Conservation (phyloP, 2,113 vertebrate species). For the Thomomys bottae region DNA sequence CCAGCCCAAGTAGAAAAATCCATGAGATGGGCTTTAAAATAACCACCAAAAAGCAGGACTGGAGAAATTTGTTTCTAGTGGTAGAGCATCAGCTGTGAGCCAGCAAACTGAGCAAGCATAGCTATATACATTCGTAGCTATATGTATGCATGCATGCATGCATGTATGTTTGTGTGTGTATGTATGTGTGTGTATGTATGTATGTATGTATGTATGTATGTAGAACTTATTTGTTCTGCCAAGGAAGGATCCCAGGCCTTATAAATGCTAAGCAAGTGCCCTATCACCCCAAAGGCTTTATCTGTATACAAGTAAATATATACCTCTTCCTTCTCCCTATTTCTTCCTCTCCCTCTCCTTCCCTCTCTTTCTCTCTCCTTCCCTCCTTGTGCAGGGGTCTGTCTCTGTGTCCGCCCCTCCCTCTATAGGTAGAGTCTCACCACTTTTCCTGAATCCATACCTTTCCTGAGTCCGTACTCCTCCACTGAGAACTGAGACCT, state of each 20-base stretch:
- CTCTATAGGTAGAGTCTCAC: too few relatives aligned
- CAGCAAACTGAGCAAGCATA: neutral
- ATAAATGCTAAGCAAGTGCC: neutral
- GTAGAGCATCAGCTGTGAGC: too few relatives aligned
- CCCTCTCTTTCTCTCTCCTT: too few relatives aligned
- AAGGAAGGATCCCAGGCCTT: neutral
- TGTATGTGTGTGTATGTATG: neutral
- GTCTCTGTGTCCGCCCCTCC: too few relatives aligned
- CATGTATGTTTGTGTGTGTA: neutral
- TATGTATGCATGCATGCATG: neutral
- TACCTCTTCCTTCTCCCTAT: too few relatives aligned
- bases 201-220: neutral
- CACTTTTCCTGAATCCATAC: neutral
- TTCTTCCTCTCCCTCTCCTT: neutral
- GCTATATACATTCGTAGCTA: neutral
- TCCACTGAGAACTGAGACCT: neutral
- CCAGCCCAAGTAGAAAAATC: too few relatives aligned
- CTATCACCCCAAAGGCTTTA: too few relatives aligned
- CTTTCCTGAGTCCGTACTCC: neutral
- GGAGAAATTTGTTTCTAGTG: too few relatives aligned
- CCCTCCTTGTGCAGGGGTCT: too few relatives aligned
- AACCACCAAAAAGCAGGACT: too few relatives aligned
- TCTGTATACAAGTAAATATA: too few relatives aligned
- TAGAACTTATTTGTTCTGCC: neutral
- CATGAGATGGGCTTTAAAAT: too few relatives aligned